These are phyloP conservation scores for Reticulitermes speratus DNA, from an alignment of 1,140 invertebrate species.

Conservation along the genomic window DNA sequence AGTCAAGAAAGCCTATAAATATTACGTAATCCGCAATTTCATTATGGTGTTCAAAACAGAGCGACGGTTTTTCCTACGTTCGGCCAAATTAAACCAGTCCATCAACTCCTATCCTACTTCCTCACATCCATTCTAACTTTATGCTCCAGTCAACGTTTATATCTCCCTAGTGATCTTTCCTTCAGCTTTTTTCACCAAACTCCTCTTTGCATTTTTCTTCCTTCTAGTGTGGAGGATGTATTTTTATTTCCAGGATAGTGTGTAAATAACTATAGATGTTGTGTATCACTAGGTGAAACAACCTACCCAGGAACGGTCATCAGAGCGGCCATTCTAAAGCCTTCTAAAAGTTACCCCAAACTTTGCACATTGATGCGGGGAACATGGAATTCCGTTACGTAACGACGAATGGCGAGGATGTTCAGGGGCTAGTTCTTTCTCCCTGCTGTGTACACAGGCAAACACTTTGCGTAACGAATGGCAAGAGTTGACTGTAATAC, in stretches of 20 bases:
- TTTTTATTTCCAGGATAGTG: not conserved
- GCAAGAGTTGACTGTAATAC: not conserved
- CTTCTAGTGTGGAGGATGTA: too few species aligned
- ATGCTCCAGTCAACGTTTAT: too few species aligned
- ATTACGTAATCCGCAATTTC: too few species aligned
- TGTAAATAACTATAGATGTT: not conserved
- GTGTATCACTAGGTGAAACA: not conserved
- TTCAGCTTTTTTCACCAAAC: too few species aligned
- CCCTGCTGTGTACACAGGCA: not conserved
- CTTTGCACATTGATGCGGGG: not conserved
- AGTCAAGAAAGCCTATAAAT: too few species aligned
- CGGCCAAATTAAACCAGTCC: too few species aligned
- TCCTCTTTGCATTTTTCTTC: too few species aligned
- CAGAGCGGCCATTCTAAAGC: not conserved
- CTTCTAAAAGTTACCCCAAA: not conserved
- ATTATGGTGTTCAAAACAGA: too few species aligned
- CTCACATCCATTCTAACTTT: too few species aligned
- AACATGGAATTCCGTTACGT: not conserved
- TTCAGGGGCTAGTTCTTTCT: not conserved
- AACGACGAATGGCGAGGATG: not conserved
- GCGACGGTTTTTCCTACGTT: too few species aligned
- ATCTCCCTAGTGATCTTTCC: too few species aligned
- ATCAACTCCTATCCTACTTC: too few species aligned
- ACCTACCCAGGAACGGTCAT: not conserved
- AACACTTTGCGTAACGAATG: not conserved